These are phyloP conservation scores for Bradypodion ventrale DNA, from an alignment of 2,797 vertebrate genomes.

Conservation along the genomic window DNA sequence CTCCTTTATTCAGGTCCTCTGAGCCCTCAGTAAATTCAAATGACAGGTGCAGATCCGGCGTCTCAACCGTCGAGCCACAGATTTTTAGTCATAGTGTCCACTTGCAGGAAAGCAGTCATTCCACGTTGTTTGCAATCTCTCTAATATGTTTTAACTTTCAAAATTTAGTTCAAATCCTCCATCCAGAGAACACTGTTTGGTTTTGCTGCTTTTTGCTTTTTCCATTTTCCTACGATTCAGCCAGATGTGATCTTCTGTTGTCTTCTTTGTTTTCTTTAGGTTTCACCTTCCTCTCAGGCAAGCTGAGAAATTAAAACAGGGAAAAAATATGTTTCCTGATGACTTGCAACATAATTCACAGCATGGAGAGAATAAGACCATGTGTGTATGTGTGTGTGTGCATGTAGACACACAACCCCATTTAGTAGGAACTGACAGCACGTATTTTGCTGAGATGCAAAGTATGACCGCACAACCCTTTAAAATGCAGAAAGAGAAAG, in stretches of 20 bases:
- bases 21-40: conserved; percentile 35
- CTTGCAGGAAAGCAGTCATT: conserved; percentile 45
- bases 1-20: conserved; percentile 59
- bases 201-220: neutral
- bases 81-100: conserved; percentile 76
- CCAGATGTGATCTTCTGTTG: conserved; percentile 49
- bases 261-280: conserved; percentile 55
- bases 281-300: conserved; percentile 65
- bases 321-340: conserved; percentile 72
- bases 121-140: neutral
- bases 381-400: conserved; percentile 13
- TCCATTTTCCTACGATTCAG: conserved; percentile 56
- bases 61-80: conserved; percentile 84
- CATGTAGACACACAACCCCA: conserved; percentile 29
- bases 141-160: conserved; percentile 43
- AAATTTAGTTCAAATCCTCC: conserved; percentile 65
- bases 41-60: conserved; percentile 34
- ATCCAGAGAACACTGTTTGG: conserved; percentile 64
- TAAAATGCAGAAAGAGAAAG: conserved; percentile 80
- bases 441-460: conserved; percentile 74
- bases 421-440: conserved; percentile 59
- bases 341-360: conserved; percentile 66
- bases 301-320: conserved; percentile 77
- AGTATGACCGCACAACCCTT: conserved; percentile 77
- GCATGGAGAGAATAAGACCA: conserved; percentile 55